Conservation (phyloP, 2,888 invertebrate genomes). For the Cosmia pyralina region DNA sequence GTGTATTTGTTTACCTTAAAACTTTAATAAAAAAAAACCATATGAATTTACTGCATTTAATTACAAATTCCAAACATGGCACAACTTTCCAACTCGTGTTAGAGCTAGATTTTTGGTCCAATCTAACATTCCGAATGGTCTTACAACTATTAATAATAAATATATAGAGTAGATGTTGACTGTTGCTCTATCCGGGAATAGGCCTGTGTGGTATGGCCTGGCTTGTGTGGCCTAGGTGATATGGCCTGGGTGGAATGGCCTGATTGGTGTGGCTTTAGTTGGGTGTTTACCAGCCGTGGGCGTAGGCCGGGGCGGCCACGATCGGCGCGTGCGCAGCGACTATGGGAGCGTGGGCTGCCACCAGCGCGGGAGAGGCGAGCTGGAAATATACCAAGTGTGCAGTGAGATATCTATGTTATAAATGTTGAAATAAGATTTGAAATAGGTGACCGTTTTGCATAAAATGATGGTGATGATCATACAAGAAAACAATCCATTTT, state of each 20-base stretch:
- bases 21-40: constrained; percentile 31
- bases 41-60: constrained; percentile 72
- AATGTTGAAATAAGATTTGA: background rate
- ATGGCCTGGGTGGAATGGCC: constrained; percentile 67
- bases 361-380: constrained; percentile 83
- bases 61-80: constrained; percentile 73
- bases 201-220: constrained; percentile 65
- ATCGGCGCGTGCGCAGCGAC: constrained; percentile 80
- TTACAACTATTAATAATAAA: constrained; percentile 76
- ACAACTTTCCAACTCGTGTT: constrained; percentile 74
- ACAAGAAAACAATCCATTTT: no score
- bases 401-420: background rate
- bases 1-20: background rate
- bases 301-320: constrained; percentile 79
- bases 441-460: no score
- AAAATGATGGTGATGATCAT: no score
- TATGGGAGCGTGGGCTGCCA: constrained; percentile 78
- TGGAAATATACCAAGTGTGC: constrained; percentile 57
- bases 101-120: constrained; percentile 73
- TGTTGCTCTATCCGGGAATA: constrained; percentile 79
- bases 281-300: constrained; percentile 81
- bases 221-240: constrained; percentile 67
- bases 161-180: constrained; percentile 77
- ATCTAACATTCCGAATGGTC: constrained; percentile 72
- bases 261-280: constrained; percentile 50